Conservation (phyloP, 2,113 vertebrate genomes). For the Lagenorhynchus albirostris region DNA sequence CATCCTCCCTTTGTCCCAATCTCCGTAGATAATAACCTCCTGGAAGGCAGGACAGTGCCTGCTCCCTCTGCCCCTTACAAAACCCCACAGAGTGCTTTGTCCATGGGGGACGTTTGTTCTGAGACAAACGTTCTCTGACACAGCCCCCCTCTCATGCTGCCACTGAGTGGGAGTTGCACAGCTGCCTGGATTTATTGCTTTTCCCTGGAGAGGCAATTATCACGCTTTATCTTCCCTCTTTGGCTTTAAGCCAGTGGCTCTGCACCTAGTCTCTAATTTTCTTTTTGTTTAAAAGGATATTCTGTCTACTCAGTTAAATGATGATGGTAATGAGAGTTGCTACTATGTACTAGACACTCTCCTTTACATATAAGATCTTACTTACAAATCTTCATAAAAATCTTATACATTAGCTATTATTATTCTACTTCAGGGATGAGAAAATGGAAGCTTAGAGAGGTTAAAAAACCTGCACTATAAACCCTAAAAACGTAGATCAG, state of each 20-base stretch:
- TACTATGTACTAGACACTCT: background rate
- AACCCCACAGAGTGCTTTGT: background rate
- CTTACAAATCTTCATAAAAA: background rate
- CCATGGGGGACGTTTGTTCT: background rate
- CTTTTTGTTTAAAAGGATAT: conserved; percentile 50
- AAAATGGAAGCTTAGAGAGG: background rate
- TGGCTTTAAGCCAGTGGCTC: conserved; percentile 53
- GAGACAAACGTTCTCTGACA: background rate
- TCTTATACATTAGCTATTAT: background rate
- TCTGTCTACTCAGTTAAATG: conserved; percentile 11
- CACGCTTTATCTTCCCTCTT: conserved; percentile 45
- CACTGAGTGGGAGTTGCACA: background rate
- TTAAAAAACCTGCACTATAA: background rate
- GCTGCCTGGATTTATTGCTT: conserved; percentile 56
- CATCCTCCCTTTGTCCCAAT: background rate
- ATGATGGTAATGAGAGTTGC: background rate
- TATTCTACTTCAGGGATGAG: background rate
- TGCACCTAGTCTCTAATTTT: conserved; percentile 57
- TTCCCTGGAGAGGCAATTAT: conserved; percentile 68
- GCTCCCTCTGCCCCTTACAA: background rate
- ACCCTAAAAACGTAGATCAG: background rate
- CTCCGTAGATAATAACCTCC: background rate
- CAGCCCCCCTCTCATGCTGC: background rate
- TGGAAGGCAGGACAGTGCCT: background rate
- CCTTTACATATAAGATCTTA: background rate